A percentile compares a stretch with the other conserved stretches of the same genome.
phyloP scores from a whole-genome alignment of 2,797 vertebrate genomes.

The Lepus oiostolus region DNA sequence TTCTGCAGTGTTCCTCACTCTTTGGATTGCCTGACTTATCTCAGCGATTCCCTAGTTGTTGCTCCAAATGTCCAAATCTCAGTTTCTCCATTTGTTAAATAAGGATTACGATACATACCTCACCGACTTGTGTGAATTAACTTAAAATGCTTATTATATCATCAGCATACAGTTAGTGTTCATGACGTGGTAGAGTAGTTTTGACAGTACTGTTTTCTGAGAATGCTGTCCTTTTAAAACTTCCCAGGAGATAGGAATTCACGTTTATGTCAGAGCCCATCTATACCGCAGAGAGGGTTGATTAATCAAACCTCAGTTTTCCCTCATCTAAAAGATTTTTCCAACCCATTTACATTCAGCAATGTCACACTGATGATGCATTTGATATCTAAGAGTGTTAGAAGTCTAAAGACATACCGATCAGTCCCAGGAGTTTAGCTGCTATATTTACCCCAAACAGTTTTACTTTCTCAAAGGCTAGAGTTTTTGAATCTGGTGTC shows the following conservation, averaged over 20 bases:
- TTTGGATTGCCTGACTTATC: not conserved
- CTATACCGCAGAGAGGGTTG: constrained; percentile 61
- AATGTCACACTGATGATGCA: constrained; percentile 73
- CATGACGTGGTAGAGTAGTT: constrained; percentile 64
- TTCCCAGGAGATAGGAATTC: constrained; percentile 70
- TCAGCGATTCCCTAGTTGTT: not conserved
- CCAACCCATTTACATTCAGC: constrained; percentile 76
- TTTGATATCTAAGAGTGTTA: constrained; percentile 72
- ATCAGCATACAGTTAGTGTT: constrained; percentile 20
- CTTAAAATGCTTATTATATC: not conserved
- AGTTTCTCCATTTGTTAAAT: constrained; percentile 5
- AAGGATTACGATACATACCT: not conserved
- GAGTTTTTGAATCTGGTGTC: constrained; percentile 52
- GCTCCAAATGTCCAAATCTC: not conserved
- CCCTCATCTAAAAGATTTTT: constrained; percentile 74
- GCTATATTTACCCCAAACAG: constrained; percentile 70
- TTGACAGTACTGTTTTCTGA: constrained; percentile 50
- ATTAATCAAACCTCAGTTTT: constrained; percentile 81
- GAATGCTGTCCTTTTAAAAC: constrained; percentile 54
- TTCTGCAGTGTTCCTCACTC: not conserved
- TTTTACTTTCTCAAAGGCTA: constrained; percentile 59
- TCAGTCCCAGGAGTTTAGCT: constrained; percentile 60
- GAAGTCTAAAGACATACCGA: constrained; percentile 65
- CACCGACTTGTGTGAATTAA: constrained; percentile 33
- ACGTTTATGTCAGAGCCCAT: constrained; percentile 71